Evolutionary conservation across 1,140 invertebrate species (phyloP).

Genomic region (Sycophaga agraensis): DNA sequence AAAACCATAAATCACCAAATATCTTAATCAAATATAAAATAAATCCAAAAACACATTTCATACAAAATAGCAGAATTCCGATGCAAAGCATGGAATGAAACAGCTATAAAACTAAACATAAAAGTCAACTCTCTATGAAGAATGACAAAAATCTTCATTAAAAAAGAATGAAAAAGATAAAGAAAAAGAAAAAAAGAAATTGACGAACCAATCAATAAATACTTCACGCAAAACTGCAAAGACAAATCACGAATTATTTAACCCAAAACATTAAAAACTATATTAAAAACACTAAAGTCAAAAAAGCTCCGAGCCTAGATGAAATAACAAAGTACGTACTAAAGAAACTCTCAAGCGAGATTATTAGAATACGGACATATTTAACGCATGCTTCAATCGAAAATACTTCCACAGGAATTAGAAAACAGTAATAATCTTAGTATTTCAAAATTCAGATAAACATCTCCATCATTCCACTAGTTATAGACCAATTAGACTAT

Average conservation of each 20-base stretch:
- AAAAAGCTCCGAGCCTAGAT: slow-evolving; percentile 5
- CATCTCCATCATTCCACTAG: neutral
- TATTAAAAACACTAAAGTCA: neutral
- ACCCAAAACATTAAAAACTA: neutral
- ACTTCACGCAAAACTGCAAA: neutral
- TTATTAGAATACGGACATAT: neutral
- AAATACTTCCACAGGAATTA: slow-evolving; percentile 5
- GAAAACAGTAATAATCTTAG: slow-evolving; percentile 15
- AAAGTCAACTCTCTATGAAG: slow-evolving; percentile 12
- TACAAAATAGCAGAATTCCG: neutral
- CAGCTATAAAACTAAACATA: neutral
- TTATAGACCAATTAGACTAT: slow-evolving; percentile 11
- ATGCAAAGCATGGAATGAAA: neutral
- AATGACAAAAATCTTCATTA: slow-evolving; percentile 12
- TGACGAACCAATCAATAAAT: neutral
- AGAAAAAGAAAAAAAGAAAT: slow-evolving; percentile 11
- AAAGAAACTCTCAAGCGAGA: neutral
- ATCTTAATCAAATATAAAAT: neutral
- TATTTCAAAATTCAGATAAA: slow-evolving; percentile 9
- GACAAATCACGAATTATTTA: neutral
- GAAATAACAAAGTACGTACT: neutral
- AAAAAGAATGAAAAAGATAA: neutral
- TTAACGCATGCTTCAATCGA: neutral
- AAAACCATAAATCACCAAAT: neutral
- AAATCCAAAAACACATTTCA: slow-evolving; percentile 5